Base-by-base conservation (phyloP, 1,140 invertebrate genomes). In the Prorops nasuta region DNA sequence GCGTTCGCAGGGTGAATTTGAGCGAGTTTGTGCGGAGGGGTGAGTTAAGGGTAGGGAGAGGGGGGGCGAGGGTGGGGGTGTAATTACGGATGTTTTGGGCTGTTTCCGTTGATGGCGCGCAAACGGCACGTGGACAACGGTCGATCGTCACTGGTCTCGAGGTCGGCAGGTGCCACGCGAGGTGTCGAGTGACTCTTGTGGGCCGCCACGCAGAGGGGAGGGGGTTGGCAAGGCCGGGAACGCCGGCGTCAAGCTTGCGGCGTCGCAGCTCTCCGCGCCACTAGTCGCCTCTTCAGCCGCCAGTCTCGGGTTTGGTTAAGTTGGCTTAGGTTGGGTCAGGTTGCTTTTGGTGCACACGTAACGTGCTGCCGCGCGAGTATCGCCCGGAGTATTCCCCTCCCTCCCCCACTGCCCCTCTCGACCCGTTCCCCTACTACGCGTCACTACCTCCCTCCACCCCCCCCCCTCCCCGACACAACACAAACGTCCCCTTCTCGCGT, bases 301-400 rank as follows among this genome's bases (percentile, higher is more conserved):
- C n/a, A n/a, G n/a, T n/a, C n/a, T 37, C 41, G 40, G 18, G 28
- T 32, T 43, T 32, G 44, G 43, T 37, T 56, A 49, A 47, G 17
- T 3, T 17, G 24, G 14, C 19, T 20, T 12, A 32, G 20, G 35
- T 49, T 35, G 19, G 39, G 47, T 49, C 49, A 39, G 34, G 39
- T 42, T n/a, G n/a, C n/a, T n/a, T n/a, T n/a, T n/a, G n/a, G n/a
- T n/a, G n/a, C 40, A n/a, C n/a, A 24, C 15, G 32, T 3, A 16
- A 44, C 36, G 16, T 50, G 40, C 44, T 44, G 37, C 49, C 42
- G 46, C 50, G 56, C 57, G 59, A 41, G 39, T 37, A 49, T 48
- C 50, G 58, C 61, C 59, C 64, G n/a, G n/a, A n/a, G n/a, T n/a
- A n/a, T n/a, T n/a, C n/a, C n/a, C n/a, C n/a, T n/a, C n/a, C n/a